Evolutionary conservation across 2,888 invertebrate species (phyloP).

Genomic region (Orgyia antiqua): DNA sequence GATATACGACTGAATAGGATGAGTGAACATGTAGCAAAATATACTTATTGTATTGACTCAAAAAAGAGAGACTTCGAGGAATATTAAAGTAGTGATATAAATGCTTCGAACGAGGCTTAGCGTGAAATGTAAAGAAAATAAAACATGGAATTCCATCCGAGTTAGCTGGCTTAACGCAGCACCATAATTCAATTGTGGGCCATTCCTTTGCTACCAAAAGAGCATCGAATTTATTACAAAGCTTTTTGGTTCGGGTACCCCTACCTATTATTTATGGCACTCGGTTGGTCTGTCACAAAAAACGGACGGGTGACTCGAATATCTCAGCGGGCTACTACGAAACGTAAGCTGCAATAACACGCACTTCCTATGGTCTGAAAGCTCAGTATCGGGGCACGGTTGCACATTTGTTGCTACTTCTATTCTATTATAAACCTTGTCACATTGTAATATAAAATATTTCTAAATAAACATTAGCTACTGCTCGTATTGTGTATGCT

Average conservation of each 20-base stretch:
- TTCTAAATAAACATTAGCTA: constrained; percentile 28
- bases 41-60: constrained; percentile 53
- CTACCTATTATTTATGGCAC: constrained; percentile 78
- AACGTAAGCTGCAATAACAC: constrained; percentile 77
- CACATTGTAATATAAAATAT: constrained; percentile 36
- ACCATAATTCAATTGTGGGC: constrained; percentile 73
- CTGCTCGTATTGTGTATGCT: constrained; percentile 38
- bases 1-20: constrained; percentile 47
- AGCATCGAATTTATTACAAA: constrained; percentile 76
- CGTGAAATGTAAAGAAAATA: constrained; percentile 64
- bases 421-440: constrained; percentile 46
- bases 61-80: constrained; percentile 54
- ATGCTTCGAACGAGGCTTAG: constrained; percentile 49
- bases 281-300: constrained; percentile 77
- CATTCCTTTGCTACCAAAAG: constrained; percentile 71
- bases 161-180: constrained; percentile 73
- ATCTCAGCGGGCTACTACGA: constrained; percentile 74
- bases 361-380: constrained; percentile 65
- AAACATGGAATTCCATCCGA: constrained; percentile 56
- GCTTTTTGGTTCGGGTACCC: constrained; percentile 68
- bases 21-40: constrained; percentile 53
- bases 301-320: constrained; percentile 73
- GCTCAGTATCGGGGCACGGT: constrained; percentile 41
- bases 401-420: constrained; percentile 40
- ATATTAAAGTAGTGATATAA: constrained; percentile 53